Percentiles rank a stretch among this genome's conserved stretches.
Evolutionary conservation across 1,140 invertebrate genomes (phyloP).

Genomic region (Cydia strobilella): DNA sequence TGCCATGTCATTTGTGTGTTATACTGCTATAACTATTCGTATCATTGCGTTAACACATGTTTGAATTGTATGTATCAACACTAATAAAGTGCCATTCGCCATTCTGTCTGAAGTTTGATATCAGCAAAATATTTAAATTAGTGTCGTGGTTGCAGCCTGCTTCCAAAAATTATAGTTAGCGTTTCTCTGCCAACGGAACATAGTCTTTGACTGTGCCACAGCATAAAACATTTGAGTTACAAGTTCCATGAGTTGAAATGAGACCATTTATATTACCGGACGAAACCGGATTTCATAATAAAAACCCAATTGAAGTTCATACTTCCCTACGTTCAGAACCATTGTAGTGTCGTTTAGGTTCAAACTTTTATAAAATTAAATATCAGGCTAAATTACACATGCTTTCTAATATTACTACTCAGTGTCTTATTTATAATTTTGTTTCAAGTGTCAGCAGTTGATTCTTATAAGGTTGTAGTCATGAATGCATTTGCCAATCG

Average conservation of each 20-base stretch:
- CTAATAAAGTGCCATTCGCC: not conserved
- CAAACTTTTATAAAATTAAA: not conserved
- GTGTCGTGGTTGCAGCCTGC: not conserved
- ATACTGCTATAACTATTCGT: not conserved
- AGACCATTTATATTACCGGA: constrained; percentile 10
- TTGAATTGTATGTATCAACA: not conserved
- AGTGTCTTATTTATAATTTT: constrained; percentile 35
- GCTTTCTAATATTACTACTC: not conserved
- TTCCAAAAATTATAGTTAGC: not conserved
- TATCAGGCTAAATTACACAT: not conserved
- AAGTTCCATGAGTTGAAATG: not conserved
- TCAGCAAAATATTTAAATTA: not conserved
- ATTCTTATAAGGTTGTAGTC: constrained; percentile 51
- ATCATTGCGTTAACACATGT: too few species aligned
- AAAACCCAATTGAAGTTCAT: constrained; percentile 27
- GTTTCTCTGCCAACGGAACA: not conserved
- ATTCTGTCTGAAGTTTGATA: not conserved
- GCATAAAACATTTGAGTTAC: not conserved
- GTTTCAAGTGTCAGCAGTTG: constrained; percentile 28
- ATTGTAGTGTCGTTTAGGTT: not conserved
- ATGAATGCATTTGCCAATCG: constrained; percentile 51
- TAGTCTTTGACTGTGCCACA: not conserved
- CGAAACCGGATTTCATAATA: constrained; percentile 26
- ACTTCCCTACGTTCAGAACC: constrained; percentile 1
- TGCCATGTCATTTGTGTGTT: not conserved